Percentiles rank a stretch among this genome's conserved stretches.
phyloP scores from a whole-genome alignment of 2,888 invertebrate genomes.

The Leucophora obtusa region DNA sequence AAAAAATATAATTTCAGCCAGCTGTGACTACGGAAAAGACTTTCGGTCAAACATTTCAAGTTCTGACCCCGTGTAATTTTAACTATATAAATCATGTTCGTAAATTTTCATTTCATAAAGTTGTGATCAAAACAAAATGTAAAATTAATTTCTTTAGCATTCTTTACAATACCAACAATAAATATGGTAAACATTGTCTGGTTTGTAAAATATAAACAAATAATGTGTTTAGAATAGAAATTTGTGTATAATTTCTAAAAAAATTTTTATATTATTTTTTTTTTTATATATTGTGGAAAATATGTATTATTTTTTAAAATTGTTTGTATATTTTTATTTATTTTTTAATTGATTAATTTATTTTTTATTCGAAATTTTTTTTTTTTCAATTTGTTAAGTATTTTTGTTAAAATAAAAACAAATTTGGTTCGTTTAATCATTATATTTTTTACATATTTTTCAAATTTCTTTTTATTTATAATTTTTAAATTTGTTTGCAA shows the following conservation, averaged over 20 bases:
- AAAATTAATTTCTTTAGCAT: too few species aligned
- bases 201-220: slow-evolving; percentile 31
- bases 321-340: neutral
- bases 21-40: too few species aligned
- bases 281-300: neutral
- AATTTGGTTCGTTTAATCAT: neutral
- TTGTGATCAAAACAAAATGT: too few species aligned
- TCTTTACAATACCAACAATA: slow-evolving; percentile 15
- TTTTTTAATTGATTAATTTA: neutral
- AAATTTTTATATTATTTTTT: neutral
- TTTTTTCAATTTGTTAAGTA: neutral
- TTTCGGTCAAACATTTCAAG: too few species aligned
- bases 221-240: neutral
- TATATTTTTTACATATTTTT: neutral
- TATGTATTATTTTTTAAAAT: neutral
- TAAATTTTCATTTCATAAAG: too few species aligned
- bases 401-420: neutral
- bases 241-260: neutral
- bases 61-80: too few species aligned
- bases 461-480: slow-evolving; percentile 16
- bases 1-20: too few species aligned
- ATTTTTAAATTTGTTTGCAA: neutral
- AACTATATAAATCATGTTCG: too few species aligned
- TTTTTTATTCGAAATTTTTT: neutral
- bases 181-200: slow-evolving; percentile 21